phyloP scores from a whole-genome alignment of 2,888 invertebrate genomes.

The Sturmia bella region DNA sequence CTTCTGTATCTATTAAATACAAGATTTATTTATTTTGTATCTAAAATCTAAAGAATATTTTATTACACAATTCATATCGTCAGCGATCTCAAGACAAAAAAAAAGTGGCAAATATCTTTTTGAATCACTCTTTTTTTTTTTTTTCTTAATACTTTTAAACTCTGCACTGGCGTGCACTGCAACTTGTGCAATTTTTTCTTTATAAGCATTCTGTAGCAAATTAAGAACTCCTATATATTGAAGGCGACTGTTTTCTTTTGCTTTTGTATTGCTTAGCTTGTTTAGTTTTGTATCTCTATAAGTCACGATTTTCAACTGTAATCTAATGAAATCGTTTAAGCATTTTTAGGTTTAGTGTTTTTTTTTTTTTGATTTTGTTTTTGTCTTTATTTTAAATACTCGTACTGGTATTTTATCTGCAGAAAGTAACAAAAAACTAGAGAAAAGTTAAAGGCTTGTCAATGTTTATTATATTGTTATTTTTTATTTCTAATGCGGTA shows the following conservation, averaged over 20 bases:
- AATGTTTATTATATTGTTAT: constrained; percentile 64
- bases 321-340: constrained; percentile 69
- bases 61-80: neutral
- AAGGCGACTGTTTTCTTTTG: constrained; percentile 11
- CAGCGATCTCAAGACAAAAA: no score
- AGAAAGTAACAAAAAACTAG: constrained; percentile 32
- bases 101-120: no score
- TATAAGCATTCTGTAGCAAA: constrained; percentile 29
- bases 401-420: constrained; percentile 32
- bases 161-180: constrained; percentile 9
- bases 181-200: constrained; percentile 36
- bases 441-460: constrained; percentile 60
- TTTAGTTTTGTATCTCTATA: constrained; percentile 56
- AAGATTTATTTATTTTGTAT: no score
- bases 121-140: neutral
- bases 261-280: constrained; percentile 12
- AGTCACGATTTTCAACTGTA: constrained; percentile 69
- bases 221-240: constrained; percentile 35
- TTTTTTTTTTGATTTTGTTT: constrained; percentile 32
- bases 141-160: constrained; percentile 14
- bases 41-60: neutral
- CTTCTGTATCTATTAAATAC: no score
- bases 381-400: constrained; percentile 31
- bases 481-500: constrained; percentile 48
- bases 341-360: constrained; percentile 50